A percentile compares a stretch with the other conserved stretches of the same genome.
phyloP scores from a whole-genome alignment of 2,888 invertebrate genomes.

The Lepidocyrtoides sp. region DNA sequence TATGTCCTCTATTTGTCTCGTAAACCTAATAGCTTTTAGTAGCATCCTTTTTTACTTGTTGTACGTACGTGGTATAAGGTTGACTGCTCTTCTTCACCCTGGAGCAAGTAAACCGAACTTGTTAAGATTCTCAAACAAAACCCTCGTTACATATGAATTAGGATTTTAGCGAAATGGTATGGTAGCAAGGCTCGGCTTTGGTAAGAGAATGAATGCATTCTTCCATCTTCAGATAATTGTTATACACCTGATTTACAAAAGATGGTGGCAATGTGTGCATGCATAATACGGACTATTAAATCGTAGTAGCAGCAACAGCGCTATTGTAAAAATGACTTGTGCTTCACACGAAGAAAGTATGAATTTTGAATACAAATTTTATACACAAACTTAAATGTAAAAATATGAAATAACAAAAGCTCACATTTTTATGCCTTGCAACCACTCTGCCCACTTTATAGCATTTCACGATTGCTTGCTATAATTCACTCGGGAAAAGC shows the following conservation, averaged over 20 bases:
- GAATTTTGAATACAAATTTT: slow-evolving; percentile 67
- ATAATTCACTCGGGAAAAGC: slow-evolving; percentile 52
- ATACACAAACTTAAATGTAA: background rate
- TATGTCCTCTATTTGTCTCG: slow-evolving; percentile 5
- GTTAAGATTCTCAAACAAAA: slow-evolving; percentile 60
- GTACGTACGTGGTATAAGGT: background rate
- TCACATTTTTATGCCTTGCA: slow-evolving; percentile 8
- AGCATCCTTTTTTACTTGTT: background rate
- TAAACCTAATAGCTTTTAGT: background rate
- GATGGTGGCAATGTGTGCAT: slow-evolving; percentile 31
- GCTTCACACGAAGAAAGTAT: slow-evolving; percentile 72
- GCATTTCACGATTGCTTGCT: background rate
- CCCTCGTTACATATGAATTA: slow-evolving; percentile 47
- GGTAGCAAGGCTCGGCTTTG: slow-evolving; percentile 29
- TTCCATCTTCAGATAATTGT: slow-evolving; percentile 15
- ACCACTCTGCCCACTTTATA: slow-evolving; percentile 9
- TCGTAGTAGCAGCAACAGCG: background rate
- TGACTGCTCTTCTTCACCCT: slow-evolving; percentile 61
- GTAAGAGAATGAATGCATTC: background rate
- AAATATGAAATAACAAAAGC: slow-evolving; percentile 45
- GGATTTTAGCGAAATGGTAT: slow-evolving; percentile 19
- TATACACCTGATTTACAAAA: slow-evolving; percentile 5
- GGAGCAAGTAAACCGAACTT: slow-evolving; percentile 63
- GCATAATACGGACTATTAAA: background rate
- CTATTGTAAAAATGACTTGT: slow-evolving; percentile 55